phyloP scores from a whole-genome alignment of 1,140 invertebrate species.

The Dermatophagoides farinae region DNA sequence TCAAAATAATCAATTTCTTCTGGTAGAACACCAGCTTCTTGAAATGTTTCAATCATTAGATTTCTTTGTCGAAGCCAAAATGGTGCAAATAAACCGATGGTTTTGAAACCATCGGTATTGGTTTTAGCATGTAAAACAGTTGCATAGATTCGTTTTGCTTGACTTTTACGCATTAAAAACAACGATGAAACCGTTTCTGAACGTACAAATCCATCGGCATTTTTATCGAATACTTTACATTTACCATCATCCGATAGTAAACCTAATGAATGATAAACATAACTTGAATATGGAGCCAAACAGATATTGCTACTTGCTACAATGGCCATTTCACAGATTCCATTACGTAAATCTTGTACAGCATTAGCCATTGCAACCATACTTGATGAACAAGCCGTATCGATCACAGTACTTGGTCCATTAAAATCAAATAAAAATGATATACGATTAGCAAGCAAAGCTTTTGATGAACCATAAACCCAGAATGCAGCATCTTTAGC shows the following conservation, averaged over 20 bases:
- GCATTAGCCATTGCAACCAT: slow-evolving; percentile 58
- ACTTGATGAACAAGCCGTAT: slow-evolving; percentile 85
- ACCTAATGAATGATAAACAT: slow-evolving; percentile 61
- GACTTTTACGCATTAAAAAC: slow-evolving; percentile 50
- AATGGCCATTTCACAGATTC: slow-evolving; percentile 72
- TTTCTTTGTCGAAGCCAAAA: slow-evolving; percentile 20
- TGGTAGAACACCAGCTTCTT: slow-evolving; percentile 25
- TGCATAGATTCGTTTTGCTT: slow-evolving; percentile 60
- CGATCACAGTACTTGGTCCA: slow-evolving; percentile 67
- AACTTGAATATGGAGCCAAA: slow-evolving; percentile 48
- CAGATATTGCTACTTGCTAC: slow-evolving; percentile 60
- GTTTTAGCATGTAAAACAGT: slow-evolving; percentile 42
- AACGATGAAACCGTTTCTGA: slow-evolving; percentile 65
- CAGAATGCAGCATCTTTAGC: slow-evolving; percentile 44
- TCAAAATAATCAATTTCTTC: slow-evolving; percentile 26
- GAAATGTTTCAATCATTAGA: slow-evolving; percentile 25
- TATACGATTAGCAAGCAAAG: slow-evolving; percentile 86
- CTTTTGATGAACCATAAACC: slow-evolving; percentile 65
- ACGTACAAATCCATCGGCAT: slow-evolving; percentile 44
- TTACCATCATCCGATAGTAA: slow-evolving; percentile 71
- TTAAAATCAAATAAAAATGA: slow-evolving; percentile 82
- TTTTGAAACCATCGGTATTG: slow-evolving; percentile 36
- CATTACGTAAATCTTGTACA: slow-evolving; percentile 50
- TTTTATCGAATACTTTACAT: slow-evolving; percentile 78
- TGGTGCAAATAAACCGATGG: slow-evolving; percentile 26